A percentile compares a stretch with the other conserved stretches of the same genome.
These are phyloP conservation scores for Cyrtonyx montezumae DNA, from an alignment of 2,113 vertebrate species.

Conservation along the genomic window DNA sequence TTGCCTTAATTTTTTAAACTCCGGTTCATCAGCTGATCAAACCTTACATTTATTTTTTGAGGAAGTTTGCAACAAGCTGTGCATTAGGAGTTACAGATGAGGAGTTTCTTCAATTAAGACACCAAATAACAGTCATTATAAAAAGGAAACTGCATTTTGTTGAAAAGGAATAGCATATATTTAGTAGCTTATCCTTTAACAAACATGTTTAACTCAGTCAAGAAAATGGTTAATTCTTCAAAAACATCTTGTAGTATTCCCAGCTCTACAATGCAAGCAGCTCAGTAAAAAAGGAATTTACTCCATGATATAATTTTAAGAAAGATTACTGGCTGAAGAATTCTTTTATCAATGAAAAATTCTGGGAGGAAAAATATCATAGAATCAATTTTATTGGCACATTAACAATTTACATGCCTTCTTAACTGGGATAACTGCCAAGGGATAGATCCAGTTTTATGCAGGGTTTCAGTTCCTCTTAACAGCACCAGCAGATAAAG, in stretches of 20 bases:
- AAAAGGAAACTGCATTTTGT: neutral
- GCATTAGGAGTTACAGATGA: neutral
- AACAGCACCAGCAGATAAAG: slow-evolving; percentile 51
- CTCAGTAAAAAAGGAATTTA: neutral
- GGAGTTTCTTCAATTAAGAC: neutral
- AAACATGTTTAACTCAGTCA: neutral
- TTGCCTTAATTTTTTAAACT: neutral
- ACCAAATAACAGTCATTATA: neutral
- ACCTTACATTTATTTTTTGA: neutral
- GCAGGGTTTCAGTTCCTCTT: slow-evolving; percentile 27
- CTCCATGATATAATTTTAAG: neutral
- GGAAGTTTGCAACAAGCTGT: neutral
- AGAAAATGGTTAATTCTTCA: slow-evolving; percentile 10
- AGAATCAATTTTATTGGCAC: slow-evolving; percentile 49
- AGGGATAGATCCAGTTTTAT: slow-evolving; percentile 49
- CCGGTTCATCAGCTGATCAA: neutral
- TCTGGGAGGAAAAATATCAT: slow-evolving; percentile 26
- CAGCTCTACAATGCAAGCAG: neutral
- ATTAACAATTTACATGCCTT: slow-evolving; percentile 51
- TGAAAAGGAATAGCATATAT: neutral
- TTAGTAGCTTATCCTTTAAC: neutral
- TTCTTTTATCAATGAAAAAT: slow-evolving; percentile 45
- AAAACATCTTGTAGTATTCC: neutral
- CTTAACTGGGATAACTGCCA: slow-evolving; percentile 53
- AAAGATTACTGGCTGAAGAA: slow-evolving; percentile 16